Conservation (phyloP, 2,888 invertebrate species). For the Latrodectus elegans region DNA sequence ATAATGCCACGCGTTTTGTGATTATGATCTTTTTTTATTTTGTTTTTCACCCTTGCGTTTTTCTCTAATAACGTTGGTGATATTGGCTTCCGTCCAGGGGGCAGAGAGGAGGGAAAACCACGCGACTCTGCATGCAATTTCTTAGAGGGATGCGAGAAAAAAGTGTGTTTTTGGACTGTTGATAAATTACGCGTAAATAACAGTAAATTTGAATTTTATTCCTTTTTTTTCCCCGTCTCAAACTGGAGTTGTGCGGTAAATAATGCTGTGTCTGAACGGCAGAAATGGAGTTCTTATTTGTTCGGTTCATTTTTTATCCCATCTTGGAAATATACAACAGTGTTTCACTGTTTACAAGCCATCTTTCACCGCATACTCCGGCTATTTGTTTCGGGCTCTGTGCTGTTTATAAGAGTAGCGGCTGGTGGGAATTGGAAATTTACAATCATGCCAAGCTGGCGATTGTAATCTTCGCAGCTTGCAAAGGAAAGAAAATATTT, state of each 20-base stretch:
- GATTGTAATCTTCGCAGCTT: no score
- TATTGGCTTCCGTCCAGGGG: constrained; percentile 58
- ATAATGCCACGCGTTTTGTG: constrained; percentile 35
- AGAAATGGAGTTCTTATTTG: neutral
- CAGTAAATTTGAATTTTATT: constrained; percentile 50
- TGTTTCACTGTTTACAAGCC: neutral
- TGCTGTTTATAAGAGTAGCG: no score
- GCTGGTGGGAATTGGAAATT: no score
- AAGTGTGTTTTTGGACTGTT: constrained; percentile 25
- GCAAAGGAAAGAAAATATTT: no score
- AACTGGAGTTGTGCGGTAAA: neutral
- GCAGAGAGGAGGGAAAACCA: constrained; percentile 6
- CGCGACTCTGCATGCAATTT: constrained; percentile 26
- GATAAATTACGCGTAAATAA: constrained; percentile 58
- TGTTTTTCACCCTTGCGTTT: constrained; percentile 3
- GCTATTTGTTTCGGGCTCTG: no score
- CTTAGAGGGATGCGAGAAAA: neutral
- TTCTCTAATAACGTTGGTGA: constrained; percentile 49
- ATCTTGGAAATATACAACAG: neutral
- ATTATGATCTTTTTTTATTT: constrained; percentile 1
- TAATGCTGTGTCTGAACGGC: neutral
- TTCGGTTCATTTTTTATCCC: neutral
- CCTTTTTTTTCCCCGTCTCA: neutral
- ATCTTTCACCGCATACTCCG: neutral
- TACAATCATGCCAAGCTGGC: no score